phyloP scores from a whole-genome alignment of 2,888 invertebrate genomes.

The Agonopterix arenella region DNA sequence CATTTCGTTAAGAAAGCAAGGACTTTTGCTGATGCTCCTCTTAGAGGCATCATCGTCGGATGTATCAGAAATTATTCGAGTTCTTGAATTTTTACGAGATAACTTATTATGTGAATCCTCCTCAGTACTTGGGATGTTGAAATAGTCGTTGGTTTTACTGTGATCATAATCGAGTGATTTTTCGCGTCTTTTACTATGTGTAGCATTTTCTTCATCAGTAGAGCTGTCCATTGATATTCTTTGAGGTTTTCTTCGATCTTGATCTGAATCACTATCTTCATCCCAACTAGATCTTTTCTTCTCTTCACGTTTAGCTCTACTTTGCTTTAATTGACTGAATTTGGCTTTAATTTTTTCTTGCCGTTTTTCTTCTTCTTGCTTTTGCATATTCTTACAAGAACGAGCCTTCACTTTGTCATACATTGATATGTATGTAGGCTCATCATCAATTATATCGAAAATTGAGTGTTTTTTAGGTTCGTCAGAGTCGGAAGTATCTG shows the following conservation, averaged over 20 bases:
- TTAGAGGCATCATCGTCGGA: slow-evolving; percentile 82
- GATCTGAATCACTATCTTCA: slow-evolving; percentile 87
- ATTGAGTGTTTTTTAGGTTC: slow-evolving; percentile 93
- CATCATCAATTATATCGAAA: slow-evolving; percentile 92
- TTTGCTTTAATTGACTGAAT: slow-evolving; percentile 91
- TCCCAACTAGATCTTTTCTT: slow-evolving; percentile 95
- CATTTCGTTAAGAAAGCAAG: slow-evolving; percentile 48
- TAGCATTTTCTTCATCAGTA: slow-evolving; percentile 68
- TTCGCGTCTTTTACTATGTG: slow-evolving; percentile 67
- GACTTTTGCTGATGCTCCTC: slow-evolving; percentile 64
- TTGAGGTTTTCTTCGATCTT: slow-evolving; percentile 55
- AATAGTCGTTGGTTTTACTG: slow-evolving; percentile 67
- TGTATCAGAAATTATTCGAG: slow-evolving; percentile 87
- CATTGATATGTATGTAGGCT: slow-evolving; percentile 96
- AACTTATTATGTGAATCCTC: slow-evolving; percentile 75
- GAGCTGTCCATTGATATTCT: slow-evolving; percentile 72
- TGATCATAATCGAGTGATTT: slow-evolving; percentile 59
- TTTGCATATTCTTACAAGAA: slow-evolving; percentile 95
- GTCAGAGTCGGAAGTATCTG: slow-evolving; percentile 85
- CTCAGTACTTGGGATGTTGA: slow-evolving; percentile 65
- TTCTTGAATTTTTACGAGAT: slow-evolving; percentile 81
- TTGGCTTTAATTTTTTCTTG: slow-evolving; percentile 92
- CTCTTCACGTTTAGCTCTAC: slow-evolving; percentile 90
- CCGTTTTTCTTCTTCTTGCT: slow-evolving; percentile 91
- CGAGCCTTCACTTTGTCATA: slow-evolving; percentile 97